These are phyloP conservation scores for Taenioides sp. DNA, from an alignment of 2,797 vertebrate genomes.

Conservation along the genomic window DNA sequence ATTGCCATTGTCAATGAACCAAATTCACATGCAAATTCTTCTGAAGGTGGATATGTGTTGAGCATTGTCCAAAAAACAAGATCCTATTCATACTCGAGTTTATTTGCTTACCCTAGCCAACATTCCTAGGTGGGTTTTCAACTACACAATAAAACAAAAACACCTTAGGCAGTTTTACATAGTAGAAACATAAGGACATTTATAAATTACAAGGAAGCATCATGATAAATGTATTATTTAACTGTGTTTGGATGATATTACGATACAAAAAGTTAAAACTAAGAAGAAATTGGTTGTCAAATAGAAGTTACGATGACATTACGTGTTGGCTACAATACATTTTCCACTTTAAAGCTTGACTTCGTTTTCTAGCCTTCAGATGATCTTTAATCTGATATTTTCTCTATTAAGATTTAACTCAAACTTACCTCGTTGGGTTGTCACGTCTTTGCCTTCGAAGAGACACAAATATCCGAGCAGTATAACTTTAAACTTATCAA, in stretches of 20 bases:
- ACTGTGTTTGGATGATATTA: not conserved
- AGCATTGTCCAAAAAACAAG: not conserved
- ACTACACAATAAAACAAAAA: not conserved
- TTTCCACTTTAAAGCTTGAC: slow-evolving; percentile 32
- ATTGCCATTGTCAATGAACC: too few relatives aligned
- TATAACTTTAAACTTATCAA: slow-evolving; percentile 39
- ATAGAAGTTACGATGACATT: slow-evolving; percentile 11
- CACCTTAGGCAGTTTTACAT: not conserved
- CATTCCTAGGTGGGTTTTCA: not conserved
- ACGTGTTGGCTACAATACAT: not conserved
- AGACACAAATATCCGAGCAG: not conserved
- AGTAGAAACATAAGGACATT: not conserved
- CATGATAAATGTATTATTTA: not conserved
- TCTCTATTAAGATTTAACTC: not conserved
- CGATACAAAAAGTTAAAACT: not conserved
- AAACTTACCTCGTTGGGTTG: slow-evolving; percentile 42
- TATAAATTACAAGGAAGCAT: not conserved
- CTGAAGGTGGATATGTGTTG: not conserved
- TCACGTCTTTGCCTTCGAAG: slow-evolving; percentile 9
- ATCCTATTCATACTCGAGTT: not conserved
- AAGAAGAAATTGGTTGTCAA: not conserved
- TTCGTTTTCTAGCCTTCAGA: slow-evolving; percentile 16
- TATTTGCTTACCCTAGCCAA: not conserved
- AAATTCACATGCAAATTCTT: too few relatives aligned
- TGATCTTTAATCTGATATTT: not conserved